phyloP scores from a whole-genome alignment of 2,888 invertebrate genomes.

The Diarsia brunnea region DNA sequence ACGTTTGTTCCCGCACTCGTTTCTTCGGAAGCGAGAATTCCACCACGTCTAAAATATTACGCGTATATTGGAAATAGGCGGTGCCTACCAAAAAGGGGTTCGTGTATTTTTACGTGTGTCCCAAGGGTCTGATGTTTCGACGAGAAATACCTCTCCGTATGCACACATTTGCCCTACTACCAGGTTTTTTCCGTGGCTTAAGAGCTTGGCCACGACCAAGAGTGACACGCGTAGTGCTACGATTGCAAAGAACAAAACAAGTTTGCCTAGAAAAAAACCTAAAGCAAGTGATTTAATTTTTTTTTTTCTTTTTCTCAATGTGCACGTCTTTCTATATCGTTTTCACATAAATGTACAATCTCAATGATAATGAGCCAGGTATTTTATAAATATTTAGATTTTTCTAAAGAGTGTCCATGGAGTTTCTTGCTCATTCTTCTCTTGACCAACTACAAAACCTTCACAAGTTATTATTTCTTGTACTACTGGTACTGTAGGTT shows the following conservation, averaged over 20 bases:
- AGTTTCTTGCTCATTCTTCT: too few relatives aligned
- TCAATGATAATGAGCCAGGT: too few relatives aligned
- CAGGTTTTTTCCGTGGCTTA: constrained; percentile 52
- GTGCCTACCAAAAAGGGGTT: constrained; percentile 53
- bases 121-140: constrained; percentile 61
- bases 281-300: too few relatives aligned
- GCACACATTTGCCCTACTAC: constrained; percentile 42
- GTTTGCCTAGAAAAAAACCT: too few relatives aligned
- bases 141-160: constrained; percentile 56
- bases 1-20: constrained; percentile 16
- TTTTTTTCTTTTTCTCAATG: too few relatives aligned
- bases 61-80: constrained; percentile 64
- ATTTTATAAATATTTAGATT: too few relatives aligned
- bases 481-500: too few relatives aligned
- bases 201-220: neutral
- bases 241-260: neutral
- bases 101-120: constrained; percentile 60
- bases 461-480: too few relatives aligned
- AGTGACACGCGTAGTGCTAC: neutral
- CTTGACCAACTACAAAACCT: too few relatives aligned
- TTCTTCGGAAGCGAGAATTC: constrained; percentile 40
- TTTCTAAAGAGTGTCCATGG: too few relatives aligned
- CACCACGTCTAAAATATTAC: constrained; percentile 59
- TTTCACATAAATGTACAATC: too few relatives aligned
- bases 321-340: too few relatives aligned